Evolutionary conservation across 2,113 vertebrate genomes (phyloP).

Genomic region (Labeo catla): DNA sequence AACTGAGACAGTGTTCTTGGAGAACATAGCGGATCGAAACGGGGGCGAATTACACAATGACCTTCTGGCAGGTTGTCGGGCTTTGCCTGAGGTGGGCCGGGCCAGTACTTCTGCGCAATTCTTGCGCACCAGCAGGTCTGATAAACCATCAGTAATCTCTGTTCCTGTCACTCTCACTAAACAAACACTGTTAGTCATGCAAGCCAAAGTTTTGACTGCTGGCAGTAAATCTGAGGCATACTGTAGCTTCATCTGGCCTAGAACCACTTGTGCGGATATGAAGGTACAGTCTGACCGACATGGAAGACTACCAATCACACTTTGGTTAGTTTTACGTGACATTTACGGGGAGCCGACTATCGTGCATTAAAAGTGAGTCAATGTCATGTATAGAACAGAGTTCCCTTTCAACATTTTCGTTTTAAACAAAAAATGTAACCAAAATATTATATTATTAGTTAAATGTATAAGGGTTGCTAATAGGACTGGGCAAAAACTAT

Average conservation of each 20-base stretch:
- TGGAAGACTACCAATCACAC: background rate
- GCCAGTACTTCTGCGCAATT: background rate
- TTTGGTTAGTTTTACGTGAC: background rate
- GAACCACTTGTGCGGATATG: background rate
- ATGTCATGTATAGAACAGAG: background rate
- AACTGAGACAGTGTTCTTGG: background rate
- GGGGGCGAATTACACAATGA: background rate
- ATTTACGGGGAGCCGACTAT: background rate
- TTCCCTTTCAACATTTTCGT: too few relatives aligned
- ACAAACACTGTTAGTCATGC: background rate
- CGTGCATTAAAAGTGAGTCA: background rate
- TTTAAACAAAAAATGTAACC: too few relatives aligned
- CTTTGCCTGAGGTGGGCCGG: background rate
- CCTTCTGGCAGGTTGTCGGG: background rate
- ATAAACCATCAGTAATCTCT: background rate
- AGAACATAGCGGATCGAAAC: background rate
- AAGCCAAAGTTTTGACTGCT: background rate
- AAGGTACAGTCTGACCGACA: background rate
- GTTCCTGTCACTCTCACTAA: background rate
- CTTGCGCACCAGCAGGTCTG: background rate
- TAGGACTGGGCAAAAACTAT: too few relatives aligned
- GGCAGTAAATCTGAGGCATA: background rate
- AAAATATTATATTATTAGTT: too few relatives aligned
- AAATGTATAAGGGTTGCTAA: too few relatives aligned
- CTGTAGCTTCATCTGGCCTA: background rate